phyloP scores from a whole-genome alignment of 2,113 vertebrate genomes.

The Cyanoramphus novaezelandiae region DNA sequence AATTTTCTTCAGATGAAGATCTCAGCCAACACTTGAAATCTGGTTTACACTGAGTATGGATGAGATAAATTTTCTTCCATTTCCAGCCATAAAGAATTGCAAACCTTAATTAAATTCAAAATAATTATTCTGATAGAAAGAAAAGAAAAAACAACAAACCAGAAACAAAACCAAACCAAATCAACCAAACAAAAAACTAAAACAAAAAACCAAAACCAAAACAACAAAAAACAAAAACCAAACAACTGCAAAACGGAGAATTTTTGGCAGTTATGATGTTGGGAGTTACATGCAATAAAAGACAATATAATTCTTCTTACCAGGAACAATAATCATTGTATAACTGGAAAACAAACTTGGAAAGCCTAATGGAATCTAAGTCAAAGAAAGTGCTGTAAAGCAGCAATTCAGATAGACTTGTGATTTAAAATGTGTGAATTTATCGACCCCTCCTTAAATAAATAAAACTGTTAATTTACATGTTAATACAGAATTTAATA shows the following conservation, averaged over 20 bases:
- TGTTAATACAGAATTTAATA: background rate
- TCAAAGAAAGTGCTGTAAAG: background rate
- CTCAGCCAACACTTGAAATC: background rate
- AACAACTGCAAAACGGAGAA: background rate
- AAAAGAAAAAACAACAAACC: background rate
- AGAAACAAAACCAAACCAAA: background rate
- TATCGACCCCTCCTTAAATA: background rate
- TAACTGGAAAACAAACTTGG: background rate
- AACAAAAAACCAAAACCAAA: background rate
- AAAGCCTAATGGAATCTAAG: background rate
- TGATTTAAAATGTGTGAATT: background rate
- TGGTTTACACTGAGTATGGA: background rate
- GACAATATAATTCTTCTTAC: background rate
- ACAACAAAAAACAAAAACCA: no score
- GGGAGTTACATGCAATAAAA: background rate
- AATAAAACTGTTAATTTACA: background rate
- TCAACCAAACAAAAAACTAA: background rate
- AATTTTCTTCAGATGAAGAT: background rate
- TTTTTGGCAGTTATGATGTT: background rate
- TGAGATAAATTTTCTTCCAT: background rate
- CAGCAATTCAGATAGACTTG: background rate
- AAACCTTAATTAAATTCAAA: background rate
- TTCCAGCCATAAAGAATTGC: background rate
- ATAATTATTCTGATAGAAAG: background rate
- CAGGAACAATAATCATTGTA: background rate